These are phyloP conservation scores for Brachionus manjavacas DNA, from an alignment of 1,140 invertebrate genomes.

Conservation along the genomic window DNA sequence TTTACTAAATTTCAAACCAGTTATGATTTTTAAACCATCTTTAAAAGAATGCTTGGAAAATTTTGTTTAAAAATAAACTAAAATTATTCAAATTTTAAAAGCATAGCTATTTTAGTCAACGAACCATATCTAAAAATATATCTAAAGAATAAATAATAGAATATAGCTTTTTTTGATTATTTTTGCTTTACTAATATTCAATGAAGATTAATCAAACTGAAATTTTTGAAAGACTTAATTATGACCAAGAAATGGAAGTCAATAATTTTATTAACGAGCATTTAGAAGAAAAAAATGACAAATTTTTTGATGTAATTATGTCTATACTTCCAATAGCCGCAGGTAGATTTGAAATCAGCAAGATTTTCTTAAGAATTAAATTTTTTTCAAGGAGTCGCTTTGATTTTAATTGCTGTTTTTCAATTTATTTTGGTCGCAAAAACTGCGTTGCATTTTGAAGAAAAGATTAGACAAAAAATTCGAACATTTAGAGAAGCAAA, in stretches of 20 bases:
- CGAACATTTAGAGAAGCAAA: not conserved
- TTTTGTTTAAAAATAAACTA: not conserved
- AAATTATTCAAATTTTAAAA: constrained; percentile 11
- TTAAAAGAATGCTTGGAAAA: constrained; percentile 37
- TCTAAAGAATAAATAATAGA: not conserved
- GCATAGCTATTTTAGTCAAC: not conserved
- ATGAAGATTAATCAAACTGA: not conserved
- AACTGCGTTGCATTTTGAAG: not conserved
- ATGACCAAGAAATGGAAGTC: not conserved
- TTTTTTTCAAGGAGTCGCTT: not conserved
- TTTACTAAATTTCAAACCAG: constrained; percentile 10
- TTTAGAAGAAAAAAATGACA: not conserved
- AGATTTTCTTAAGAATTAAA: not conserved
- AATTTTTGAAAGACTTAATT: not conserved
- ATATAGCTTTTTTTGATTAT: not conserved
- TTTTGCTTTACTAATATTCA: not conserved
- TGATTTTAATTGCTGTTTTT: not conserved
- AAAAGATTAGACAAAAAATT: not conserved
- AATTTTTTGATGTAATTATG: not conserved
- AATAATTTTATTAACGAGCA: not conserved
- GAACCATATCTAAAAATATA: not conserved
- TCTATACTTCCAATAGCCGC: not conserved
- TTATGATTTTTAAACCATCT: constrained; percentile 4
- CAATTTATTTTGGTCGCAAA: not conserved
- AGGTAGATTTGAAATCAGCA: not conserved